Evolutionary conservation across 2,113 vertebrate species (phyloP).

Genomic region (Steatornis caripensis): DNA sequence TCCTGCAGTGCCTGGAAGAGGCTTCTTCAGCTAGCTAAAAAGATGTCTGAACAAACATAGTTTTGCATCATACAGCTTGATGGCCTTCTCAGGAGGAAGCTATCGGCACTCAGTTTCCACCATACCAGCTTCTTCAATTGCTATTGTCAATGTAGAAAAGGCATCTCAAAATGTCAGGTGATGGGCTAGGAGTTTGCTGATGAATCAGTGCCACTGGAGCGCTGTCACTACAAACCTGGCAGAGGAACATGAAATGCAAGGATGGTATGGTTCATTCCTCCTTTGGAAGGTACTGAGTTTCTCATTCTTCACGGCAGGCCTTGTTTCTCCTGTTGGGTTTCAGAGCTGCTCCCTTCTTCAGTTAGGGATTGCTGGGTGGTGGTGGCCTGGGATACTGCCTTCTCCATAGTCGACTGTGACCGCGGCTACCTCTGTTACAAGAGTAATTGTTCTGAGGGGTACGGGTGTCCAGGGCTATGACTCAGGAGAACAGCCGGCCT

Average conservation of each 20-base stretch:
- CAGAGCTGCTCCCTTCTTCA: not conserved
- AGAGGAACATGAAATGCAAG: not conserved
- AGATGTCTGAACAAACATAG: not conserved
- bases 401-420: not conserved
- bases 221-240: not conserved
- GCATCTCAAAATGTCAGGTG: not conserved
- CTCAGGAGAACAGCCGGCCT: not conserved
- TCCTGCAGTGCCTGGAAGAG: not conserved
- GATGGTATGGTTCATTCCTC: not conserved
- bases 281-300: not conserved
- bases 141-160: not conserved
- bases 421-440: not conserved
- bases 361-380: not conserved
- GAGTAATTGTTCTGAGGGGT: not conserved
- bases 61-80: not conserved
- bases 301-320: not conserved
- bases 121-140: not conserved
- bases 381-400: not conserved
- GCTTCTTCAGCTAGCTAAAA: not conserved
- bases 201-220: not conserved
- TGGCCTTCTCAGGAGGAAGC: not conserved
- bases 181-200: not conserved
- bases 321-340: not conserved
- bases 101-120: not conserved
- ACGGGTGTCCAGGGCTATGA: not conserved